Evolutionary conservation across 2,113 vertebrate genomes (phyloP), one percentile per base, ranked within the genome.

Genomic region (Nerophis ophidion): DNA sequence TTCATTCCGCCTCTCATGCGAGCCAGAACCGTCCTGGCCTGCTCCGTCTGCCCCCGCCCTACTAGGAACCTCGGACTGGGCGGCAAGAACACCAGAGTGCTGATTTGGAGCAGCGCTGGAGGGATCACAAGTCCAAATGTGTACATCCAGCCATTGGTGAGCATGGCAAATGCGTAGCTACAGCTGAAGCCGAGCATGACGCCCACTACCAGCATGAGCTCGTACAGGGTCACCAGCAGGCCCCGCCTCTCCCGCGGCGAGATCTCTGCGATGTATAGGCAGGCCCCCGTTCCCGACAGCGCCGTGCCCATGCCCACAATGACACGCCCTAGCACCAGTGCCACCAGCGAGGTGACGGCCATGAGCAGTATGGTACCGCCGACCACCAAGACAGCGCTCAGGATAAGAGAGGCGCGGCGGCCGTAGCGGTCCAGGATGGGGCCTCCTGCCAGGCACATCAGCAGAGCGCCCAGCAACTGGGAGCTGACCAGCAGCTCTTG

Each of bases 201-300:
- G 15, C 96, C 96, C 0, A 82, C 79, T 13, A 98, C 96, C 62
- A 97, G 84, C 96, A 96, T 97, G 55, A 98, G 84, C 77, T 98
- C 95, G 16, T 94, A 96, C 57, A 98, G 76, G 0, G 94, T 96
- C 26, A 98, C 93, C 0, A 97, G 90, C 49, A 95, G 86, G 6
- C 96, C 96, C 76, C 96, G 87, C 82, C 92, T 90, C 67, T 95
- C 84, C 42, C 90, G 88, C 0, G 96, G 94, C 0, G 95, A 93
- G 6, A 98, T 96, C 85, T 98, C 96, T 0, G 96, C 94, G 0
- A 97, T 93, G 57, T 98, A 98, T 17, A 98, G 91, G 59, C 96
- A 98, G 0, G 95, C 93, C 6, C 92, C 93, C 1, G 92, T 93
- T 3, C 94, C 93, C 0, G 95, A 96, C 15, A 97, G 81, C 0